Percentiles rank a stretch among this genome's conserved stretches.
Conservation (phyloP, 53 echinoderm and acorn worm species). For the Astropecten irregularis region DNA sequence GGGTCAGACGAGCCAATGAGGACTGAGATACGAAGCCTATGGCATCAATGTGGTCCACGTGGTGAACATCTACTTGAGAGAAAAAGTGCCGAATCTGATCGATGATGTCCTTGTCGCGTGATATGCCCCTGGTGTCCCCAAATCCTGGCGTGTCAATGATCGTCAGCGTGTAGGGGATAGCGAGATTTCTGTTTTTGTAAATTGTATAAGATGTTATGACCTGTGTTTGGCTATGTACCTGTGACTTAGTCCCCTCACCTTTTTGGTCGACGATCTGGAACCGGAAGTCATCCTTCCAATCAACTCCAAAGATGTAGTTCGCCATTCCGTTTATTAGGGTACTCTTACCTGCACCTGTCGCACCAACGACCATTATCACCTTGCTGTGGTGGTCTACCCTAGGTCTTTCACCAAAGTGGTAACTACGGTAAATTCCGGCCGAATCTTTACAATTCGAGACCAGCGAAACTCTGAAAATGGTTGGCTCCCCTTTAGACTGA, state of each 20-base stretch:
- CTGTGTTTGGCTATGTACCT: conserved; percentile 67
- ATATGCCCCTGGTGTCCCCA: conserved; percentile 75
- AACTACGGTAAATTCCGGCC: conserved; percentile 20
- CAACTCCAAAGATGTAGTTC: conserved; percentile 63
- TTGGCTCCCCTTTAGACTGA: conserved; percentile 37
- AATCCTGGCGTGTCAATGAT: conserved; percentile 80
- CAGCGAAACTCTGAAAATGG: conserved; percentile 24
- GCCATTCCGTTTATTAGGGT: conserved; percentile 77
- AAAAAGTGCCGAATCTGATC: conserved; percentile 69
- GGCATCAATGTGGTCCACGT: conserved; percentile 68
- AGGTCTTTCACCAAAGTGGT: conserved; percentile 22
- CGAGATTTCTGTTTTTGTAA: conserved; percentile 14
- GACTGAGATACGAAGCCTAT: conserved; percentile 73
- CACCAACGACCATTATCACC: conserved; percentile 73
- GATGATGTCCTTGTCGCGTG: conserved; percentile 65
- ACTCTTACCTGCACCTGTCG: conserved; percentile 78
- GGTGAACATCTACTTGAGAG: conserved; percentile 21
- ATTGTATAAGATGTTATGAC: conserved; percentile 69
- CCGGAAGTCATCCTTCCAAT: conserved; percentile 68
- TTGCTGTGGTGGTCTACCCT: conserved; percentile 4
- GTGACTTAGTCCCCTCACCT: conserved; percentile 39
- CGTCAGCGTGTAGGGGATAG: conserved; percentile 56
- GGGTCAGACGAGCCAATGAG: conserved; percentile 60
- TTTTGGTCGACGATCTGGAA: conserved; percentile 62
- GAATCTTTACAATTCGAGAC: neutral